These are phyloP conservation scores for Augochlorella aurata DNA, from an alignment of 2,888 invertebrate genomes.

Conservation along the genomic window DNA sequence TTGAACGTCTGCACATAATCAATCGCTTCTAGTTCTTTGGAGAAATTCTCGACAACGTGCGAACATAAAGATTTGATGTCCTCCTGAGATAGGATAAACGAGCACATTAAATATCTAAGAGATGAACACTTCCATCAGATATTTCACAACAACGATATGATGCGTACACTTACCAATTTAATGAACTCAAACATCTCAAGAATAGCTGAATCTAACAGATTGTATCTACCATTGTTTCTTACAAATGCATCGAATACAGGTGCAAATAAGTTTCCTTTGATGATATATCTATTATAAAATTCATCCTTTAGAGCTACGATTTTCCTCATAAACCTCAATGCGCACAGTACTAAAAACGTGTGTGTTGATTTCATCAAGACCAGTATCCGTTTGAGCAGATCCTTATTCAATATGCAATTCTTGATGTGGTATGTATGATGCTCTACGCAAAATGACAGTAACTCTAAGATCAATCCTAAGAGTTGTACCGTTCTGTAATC, in stretches of 20 bases:
- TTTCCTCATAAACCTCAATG: conserved; percentile 97
- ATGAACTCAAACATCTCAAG: conserved; percentile 99
- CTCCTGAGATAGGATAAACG: conserved; percentile 83
- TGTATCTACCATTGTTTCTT: conserved; percentile 98
- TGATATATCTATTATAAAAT: conserved; percentile 98
- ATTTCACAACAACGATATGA: neutral
- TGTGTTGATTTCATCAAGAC: conserved; percentile 98
- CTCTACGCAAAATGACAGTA: conserved; percentile 98
- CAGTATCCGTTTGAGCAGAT: conserved; percentile 96
- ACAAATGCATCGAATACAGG: conserved; percentile 98
- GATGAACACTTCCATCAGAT: neutral
- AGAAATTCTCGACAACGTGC: conserved; percentile 98
- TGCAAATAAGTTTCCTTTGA: conserved; percentile 96
- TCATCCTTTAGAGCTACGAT: conserved; percentile 99
- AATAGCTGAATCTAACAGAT: conserved; percentile 98
- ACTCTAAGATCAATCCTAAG: conserved; percentile 95
- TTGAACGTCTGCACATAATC: conserved; percentile 99
- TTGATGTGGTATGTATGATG: conserved; percentile 99
- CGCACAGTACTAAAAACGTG: conserved; percentile 97
- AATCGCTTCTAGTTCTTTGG: conserved; percentile 95
- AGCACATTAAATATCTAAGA: neutral
- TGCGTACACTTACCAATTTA: conserved; percentile 85
- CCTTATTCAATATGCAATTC: conserved; percentile 98
- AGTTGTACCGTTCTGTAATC: conserved; percentile 98
- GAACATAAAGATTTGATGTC: conserved; percentile 95